Evolutionary conservation across 2,113 vertebrate species (phyloP).

Genomic region (Etia nguti): DNA sequence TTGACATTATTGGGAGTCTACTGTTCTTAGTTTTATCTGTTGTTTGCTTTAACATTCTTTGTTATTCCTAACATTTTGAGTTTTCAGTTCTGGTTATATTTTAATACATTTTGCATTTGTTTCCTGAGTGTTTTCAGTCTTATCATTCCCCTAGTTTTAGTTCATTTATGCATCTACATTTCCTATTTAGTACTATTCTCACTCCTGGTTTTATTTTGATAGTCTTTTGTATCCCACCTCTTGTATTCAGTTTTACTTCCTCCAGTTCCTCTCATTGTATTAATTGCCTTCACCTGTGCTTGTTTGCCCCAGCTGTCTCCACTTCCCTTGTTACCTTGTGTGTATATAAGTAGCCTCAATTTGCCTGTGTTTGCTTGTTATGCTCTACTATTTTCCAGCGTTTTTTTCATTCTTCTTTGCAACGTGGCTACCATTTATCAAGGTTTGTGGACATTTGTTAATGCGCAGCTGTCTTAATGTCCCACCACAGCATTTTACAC

Average conservation of each 20-base stretch:
- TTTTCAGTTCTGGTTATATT: neutral
- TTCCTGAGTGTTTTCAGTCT: neutral
- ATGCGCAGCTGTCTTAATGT: neutral
- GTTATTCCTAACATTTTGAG: neutral
- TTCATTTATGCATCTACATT: neutral
- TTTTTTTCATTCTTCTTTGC: too few relatives aligned
- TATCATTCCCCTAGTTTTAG: neutral
- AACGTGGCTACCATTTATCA: neutral
- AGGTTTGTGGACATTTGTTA: neutral
- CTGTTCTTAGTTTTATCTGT: neutral
- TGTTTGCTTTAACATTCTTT: neutral
- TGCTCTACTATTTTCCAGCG: too few relatives aligned
- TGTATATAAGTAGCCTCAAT: too few relatives aligned
- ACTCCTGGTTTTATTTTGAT: neutral
- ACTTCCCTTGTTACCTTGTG: neutral
- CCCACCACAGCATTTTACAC: neutral
- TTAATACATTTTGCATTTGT: neutral
- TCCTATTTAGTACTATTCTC: neutral
- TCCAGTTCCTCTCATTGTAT: neutral
- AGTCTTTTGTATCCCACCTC: neutral
- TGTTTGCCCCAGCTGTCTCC: neutral
- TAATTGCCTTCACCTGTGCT: neutral
- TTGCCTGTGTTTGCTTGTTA: too few relatives aligned
- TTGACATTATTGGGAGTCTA: fast-evolving
- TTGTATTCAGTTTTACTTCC: neutral